A percentile compares a stretch with the other conserved stretches of the same genome.
Evolutionary conservation across 2,888 invertebrate genomes (phyloP).

Genomic region (Lomographa bimaculata): DNA sequence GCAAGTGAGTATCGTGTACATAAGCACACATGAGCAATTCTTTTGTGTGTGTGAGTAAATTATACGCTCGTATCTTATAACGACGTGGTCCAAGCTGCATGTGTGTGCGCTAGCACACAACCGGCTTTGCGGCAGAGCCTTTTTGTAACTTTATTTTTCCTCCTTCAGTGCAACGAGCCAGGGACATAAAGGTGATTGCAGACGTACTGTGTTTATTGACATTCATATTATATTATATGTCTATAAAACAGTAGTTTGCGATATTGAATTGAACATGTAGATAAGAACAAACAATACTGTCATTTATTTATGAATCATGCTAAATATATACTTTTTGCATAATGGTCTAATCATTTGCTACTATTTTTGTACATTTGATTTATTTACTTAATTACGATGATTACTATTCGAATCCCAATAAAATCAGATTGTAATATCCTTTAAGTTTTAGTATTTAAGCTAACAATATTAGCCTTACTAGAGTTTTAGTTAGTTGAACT

Average conservation of each 20-base stretch:
- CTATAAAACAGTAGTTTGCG: constrained; percentile 4
- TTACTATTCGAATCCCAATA: too few relatives aligned
- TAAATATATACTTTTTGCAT: too few relatives aligned
- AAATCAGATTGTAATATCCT: too few relatives aligned
- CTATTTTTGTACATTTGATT: too few relatives aligned
- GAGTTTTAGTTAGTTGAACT: too few relatives aligned
- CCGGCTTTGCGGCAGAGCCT: constrained; percentile 67
- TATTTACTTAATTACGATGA: too few relatives aligned
- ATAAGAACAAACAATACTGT: background rate
- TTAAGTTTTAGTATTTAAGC: too few relatives aligned
- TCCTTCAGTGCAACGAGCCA: constrained; percentile 57
- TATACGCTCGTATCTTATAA: constrained; percentile 59
- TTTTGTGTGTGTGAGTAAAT: constrained; percentile 59
- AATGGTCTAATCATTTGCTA: too few relatives aligned
- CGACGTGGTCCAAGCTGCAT: constrained; percentile 57
- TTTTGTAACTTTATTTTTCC: constrained; percentile 80
- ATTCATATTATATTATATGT: constrained; percentile 7
- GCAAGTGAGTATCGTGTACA: constrained; percentile 12
- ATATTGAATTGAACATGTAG: too few relatives aligned
- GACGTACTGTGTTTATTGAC: constrained; percentile 30
- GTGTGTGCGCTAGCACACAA: constrained; percentile 65
- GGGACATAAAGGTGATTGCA: constrained; percentile 50
- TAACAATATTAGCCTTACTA: too few relatives aligned
- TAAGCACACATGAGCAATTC: constrained; percentile 38
- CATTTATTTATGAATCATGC: too few relatives aligned